Evolutionary conservation across 1,140 invertebrate genomes (phyloP).

Genomic region (Euura lappo): DNA sequence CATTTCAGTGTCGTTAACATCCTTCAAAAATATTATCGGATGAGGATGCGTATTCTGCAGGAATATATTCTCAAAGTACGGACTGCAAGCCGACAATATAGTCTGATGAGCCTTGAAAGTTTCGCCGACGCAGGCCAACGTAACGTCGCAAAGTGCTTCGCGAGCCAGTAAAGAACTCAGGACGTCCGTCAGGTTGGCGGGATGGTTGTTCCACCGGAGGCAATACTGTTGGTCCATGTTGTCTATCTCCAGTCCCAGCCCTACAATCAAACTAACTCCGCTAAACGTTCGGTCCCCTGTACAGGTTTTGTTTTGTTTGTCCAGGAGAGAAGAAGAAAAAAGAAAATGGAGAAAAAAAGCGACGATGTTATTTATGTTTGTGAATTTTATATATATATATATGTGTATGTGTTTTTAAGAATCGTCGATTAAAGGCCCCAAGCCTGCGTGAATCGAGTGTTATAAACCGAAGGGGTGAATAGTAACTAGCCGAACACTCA

Average conservation of each 20-base stretch:
- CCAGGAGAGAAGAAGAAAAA: neutral
- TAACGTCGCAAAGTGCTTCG: slow-evolving; percentile 90
- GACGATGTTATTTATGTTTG: too few relatives aligned
- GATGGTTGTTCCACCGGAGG: slow-evolving; percentile 94
- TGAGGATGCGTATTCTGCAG: slow-evolving; percentile 89
- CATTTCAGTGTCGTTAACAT: slow-evolving; percentile 87
- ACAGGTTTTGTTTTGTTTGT: neutral
- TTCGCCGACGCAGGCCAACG: slow-evolving; percentile 89
- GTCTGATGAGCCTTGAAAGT: slow-evolving; percentile 93
- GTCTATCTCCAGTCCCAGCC: slow-evolving; percentile 58
- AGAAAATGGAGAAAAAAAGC: neutral
- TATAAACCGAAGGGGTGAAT: neutral
- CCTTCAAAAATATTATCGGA: slow-evolving; percentile 90
- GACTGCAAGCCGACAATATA: slow-evolving; percentile 91
- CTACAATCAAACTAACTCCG: slow-evolving; percentile 55
- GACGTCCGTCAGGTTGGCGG: slow-evolving; percentile 86
- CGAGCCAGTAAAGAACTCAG: slow-evolving; percentile 83
- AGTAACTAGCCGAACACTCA: neutral
- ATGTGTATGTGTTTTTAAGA: too few relatives aligned
- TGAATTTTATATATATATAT: too few relatives aligned
- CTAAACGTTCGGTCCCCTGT: slow-evolving; percentile 23
- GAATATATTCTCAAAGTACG: slow-evolving; percentile 94
- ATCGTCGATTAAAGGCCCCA: too few relatives aligned
- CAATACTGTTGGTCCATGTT: slow-evolving; percentile 94
- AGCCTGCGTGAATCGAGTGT: neutral